Conservation (phyloP, 2,797 vertebrate genomes). For the Anolis apletophallus region DNA sequence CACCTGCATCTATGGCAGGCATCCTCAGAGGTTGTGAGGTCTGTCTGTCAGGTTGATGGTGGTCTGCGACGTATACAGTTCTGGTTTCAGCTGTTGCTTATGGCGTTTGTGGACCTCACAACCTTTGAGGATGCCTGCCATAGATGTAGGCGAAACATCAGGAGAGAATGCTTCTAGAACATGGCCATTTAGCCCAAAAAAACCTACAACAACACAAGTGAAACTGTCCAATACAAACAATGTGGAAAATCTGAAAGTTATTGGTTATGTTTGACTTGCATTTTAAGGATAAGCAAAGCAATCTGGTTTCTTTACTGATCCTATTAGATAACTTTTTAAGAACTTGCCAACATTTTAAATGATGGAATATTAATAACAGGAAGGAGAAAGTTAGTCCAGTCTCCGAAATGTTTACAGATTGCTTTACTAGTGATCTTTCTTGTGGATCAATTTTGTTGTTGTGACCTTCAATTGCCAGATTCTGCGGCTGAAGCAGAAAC, state of each 20-base stretch:
- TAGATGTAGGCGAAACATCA: too few relatives aligned
- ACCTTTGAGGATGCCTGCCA: too few relatives aligned
- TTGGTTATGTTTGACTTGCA: background rate
- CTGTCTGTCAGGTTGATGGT: too few relatives aligned
- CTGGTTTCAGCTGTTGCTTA: too few relatives aligned
- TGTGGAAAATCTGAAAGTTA: background rate
- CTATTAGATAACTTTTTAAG: background rate
- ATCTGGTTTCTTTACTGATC: background rate
- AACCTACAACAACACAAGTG: background rate
- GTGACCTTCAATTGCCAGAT: too few relatives aligned
- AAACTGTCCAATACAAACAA: background rate
- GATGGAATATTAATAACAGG: background rate
- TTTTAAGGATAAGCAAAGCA: constrained; percentile 39
- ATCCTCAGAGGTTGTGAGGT: too few relatives aligned
- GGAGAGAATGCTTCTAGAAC: too few relatives aligned
- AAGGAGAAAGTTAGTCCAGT: background rate
- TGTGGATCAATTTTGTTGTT: background rate
- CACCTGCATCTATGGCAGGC: too few relatives aligned
- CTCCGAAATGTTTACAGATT: constrained; percentile 11
- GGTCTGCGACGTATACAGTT: too few relatives aligned
- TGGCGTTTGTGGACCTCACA: too few relatives aligned
- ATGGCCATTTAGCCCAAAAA: too few relatives aligned
- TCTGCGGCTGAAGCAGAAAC: background rate
- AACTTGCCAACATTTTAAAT: background rate
- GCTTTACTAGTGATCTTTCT: background rate